Base-by-base conservation (phyloP, 1,140 invertebrate species). In the Drosophila yakuba region DNA sequence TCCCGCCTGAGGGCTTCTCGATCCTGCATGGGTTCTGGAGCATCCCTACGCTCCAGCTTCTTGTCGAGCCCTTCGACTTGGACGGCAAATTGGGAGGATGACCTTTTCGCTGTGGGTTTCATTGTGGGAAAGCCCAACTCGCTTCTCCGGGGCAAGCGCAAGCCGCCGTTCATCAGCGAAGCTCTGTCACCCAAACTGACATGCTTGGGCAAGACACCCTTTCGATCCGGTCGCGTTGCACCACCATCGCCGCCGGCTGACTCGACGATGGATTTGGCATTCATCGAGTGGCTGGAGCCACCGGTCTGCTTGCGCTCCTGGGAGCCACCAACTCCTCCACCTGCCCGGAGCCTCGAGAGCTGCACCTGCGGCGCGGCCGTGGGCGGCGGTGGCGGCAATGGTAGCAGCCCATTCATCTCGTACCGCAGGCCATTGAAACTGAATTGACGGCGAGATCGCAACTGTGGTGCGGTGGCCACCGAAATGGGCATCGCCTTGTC, bases 391-490 rank as follows among this genome's bases (percentile, higher is more conserved):
- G 32, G 28, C 23, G 17, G 41, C n/a, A 43, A n/a, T 43, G 41
- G 43, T 45, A 11, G 15, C 56, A 60, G n/a, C 15, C 62, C 45
- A 11, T 39, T 58, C 14, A 78, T 68, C 63, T 77, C 77, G 25
- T 80, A 85, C 1, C 36, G 28, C 63, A 44, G 52, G 4, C 81
- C 81, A 56, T 85, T 80, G 54, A 80, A 85, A 11, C 55, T 51
- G 11, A 85, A 85, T 0, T 78, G 50, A 0, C 81, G 81, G 4
- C 67, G 67, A 10, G 58, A 20, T 5, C 67, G 67, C 57, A 85
- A 28, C 32, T 85, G 63, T 1, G 80, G 80, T 0, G 61, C 44
- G 2, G 75, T 52, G 7, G 57, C 64, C 23, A 55, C 80, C 0
- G 58, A 51, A 23, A 84, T 32, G 3, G 75, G 69, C 54, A 76